These are phyloP conservation scores for Creontiades dilutus DNA, from an alignment of 2,888 invertebrate species.

Conservation along the genomic window DNA sequence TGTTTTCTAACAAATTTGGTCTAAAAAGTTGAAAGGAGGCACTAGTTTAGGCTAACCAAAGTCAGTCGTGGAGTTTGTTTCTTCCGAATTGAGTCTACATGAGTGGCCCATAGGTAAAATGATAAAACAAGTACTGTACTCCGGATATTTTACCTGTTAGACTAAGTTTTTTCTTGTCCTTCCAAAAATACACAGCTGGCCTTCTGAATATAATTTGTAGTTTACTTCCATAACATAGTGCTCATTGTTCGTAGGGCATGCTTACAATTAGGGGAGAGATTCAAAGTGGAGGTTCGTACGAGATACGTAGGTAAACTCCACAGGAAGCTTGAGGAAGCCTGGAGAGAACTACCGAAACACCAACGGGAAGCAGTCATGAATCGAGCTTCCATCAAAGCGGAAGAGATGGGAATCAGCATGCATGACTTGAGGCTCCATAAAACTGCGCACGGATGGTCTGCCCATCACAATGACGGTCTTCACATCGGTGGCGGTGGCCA, in stretches of 20 bases:
- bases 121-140: too few species aligned
- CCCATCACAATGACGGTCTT: neutral
- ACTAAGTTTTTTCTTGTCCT: too few species aligned
- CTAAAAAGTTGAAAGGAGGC: too few species aligned
- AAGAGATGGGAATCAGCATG: neutral
- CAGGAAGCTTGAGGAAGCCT: conserved; percentile 24
- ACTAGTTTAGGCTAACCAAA: too few species aligned
- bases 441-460: neutral
- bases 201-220: too few species aligned
- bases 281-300: conserved; percentile 21
- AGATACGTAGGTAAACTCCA: neutral
- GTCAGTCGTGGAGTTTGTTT: too few species aligned
- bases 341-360: conserved; percentile 20
- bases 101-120: too few species aligned
- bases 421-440: conserved; percentile 13
- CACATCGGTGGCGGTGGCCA: neutral
- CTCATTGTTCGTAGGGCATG: conserved; percentile 44
- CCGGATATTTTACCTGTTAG: too few species aligned
- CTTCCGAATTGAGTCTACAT: too few species aligned
- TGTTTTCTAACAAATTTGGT: too few species aligned
- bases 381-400: neutral
- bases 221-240: neutral
- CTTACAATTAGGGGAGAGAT: conserved; percentile 34
- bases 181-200: too few species aligned
- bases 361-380: neutral